Percentiles rank a stretch among this genome's conserved stretches.
Evolutionary conservation across 2,113 vertebrate genomes (phyloP).

Genomic region (Aptenodytes forsteri): DNA sequence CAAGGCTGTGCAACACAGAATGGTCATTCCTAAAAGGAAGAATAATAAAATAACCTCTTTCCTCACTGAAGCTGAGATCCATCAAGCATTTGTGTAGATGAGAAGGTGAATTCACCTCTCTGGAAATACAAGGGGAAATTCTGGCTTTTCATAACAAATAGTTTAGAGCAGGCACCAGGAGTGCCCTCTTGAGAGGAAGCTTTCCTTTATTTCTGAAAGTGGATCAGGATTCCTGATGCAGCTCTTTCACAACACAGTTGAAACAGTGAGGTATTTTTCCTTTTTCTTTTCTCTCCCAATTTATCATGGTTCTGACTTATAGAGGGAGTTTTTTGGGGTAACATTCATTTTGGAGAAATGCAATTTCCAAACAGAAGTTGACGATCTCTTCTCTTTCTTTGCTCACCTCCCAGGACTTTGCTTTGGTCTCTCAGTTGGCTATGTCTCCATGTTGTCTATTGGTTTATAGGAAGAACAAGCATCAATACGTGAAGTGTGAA

Average conservation of each 20-base stretch:
- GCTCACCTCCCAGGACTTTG: background rate
- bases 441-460: background rate
- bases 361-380: background rate
- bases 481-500: background rate
- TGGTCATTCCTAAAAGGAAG: background rate
- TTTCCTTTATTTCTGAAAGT: background rate
- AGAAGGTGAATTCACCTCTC: background rate
- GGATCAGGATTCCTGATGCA: background rate
- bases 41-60: background rate
- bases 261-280: background rate
- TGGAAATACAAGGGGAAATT: background rate
- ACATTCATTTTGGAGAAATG: slow-evolving; percentile 1
- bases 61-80: background rate
- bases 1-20: background rate
- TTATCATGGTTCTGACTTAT: background rate
- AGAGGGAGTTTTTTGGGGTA: background rate
- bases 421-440: background rate
- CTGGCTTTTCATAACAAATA: background rate
- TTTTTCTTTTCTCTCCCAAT: background rate
- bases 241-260: background rate
- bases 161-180: background rate
- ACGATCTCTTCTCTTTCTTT: background rate
- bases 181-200: background rate
- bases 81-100: background rate
- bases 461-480: background rate